Evolutionary conservation across 2,113 vertebrate genomes (phyloP).

Genomic region (Blennius ocellaris): DNA sequence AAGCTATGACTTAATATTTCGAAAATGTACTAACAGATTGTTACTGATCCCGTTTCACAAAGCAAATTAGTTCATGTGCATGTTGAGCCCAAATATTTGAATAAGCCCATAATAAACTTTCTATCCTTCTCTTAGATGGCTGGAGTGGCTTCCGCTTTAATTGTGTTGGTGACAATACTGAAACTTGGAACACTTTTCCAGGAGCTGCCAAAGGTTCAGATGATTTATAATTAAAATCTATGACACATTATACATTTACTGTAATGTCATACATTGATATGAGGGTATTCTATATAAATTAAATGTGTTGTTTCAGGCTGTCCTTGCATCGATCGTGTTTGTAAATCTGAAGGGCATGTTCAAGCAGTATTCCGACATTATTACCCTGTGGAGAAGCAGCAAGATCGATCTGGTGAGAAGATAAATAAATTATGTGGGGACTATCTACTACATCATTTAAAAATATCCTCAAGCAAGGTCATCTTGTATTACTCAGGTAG

Average conservation of each 20-base stretch:
- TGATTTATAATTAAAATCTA: neutral
- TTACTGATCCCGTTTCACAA: neutral
- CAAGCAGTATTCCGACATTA: slow-evolving; percentile 88
- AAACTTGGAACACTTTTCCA: slow-evolving; percentile 93
- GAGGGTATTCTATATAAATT: neutral
- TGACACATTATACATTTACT: neutral
- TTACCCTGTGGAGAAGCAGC: slow-evolving; percentile 88
- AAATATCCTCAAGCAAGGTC: neutral
- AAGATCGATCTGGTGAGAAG: slow-evolving; percentile 89
- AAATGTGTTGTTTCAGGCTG: slow-evolving; percentile 82
- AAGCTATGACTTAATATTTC: neutral
- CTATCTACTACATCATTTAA: neutral
- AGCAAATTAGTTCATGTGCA: neutral
- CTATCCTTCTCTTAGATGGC: slow-evolving; percentile 84
- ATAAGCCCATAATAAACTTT: neutral
- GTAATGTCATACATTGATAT: neutral
- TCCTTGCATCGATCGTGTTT: slow-evolving; percentile 89
- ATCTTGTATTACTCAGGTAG: slow-evolving; percentile 70
- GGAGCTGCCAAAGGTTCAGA: slow-evolving; percentile 92
- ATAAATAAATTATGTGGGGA: slow-evolving; percentile 6
- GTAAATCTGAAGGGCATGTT: slow-evolving; percentile 95
- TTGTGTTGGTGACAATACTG: slow-evolving; percentile 92
- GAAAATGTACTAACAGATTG: neutral
- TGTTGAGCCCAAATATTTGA: neutral
- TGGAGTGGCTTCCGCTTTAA: slow-evolving; percentile 84